Conservation (phyloP, 2,113 vertebrate genomes). For the Pandion haliaetus region DNA sequence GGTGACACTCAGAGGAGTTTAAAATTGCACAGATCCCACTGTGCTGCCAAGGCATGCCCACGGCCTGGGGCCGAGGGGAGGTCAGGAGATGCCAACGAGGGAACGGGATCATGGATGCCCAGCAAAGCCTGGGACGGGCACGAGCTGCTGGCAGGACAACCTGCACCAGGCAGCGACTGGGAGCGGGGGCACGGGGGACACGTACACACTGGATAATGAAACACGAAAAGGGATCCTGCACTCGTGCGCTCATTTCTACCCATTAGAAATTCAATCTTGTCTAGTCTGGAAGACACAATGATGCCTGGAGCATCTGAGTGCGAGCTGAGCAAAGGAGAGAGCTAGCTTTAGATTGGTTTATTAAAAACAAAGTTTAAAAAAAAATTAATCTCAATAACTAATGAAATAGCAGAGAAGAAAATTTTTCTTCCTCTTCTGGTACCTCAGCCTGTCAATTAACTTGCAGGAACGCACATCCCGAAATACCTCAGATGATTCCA, state of each 20-base stretch:
- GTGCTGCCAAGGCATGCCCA: rapidly evolving
- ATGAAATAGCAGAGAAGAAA: neutral
- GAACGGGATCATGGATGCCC: neutral
- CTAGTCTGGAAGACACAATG: neutral
- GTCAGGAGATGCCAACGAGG: neutral
- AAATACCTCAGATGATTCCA: constrained; percentile 1
- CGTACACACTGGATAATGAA: rapidly evolving
- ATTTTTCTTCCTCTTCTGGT: neutral
- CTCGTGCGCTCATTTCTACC: neutral
- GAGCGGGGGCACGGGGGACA: neutral
- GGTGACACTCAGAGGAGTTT: neutral
- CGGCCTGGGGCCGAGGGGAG: neutral
- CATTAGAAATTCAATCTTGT: neutral
- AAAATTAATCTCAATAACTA: neutral
- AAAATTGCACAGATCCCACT: rapidly evolving
- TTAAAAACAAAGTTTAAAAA: neutral
- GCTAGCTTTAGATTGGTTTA: neutral
- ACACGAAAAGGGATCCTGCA: neutral
- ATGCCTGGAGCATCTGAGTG: neutral
- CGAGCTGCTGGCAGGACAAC: neutral
- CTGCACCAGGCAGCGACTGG: rapidly evolving
- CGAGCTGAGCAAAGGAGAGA: neutral
- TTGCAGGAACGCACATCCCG: neutral
- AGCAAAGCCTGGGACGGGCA: neutral
- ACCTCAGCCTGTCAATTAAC: constrained; percentile 1